A percentile compares a stretch with the other conserved stretches of the same genome.
phyloP scores from a whole-genome alignment of 2,888 invertebrate species.

The Andricus curvator region DNA sequence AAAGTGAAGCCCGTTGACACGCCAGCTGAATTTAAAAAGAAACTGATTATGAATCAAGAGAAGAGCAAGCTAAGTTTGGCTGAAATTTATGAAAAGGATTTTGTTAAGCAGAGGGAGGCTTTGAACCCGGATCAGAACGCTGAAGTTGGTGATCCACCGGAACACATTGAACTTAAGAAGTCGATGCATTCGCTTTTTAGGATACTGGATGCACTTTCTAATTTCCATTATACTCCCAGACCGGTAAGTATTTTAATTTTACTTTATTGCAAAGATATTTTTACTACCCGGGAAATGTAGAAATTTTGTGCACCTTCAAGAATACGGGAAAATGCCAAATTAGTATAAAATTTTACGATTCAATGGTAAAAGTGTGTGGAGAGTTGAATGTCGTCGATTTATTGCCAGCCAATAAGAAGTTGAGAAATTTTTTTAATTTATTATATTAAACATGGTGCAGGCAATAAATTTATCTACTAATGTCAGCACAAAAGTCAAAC shows the following conservation, averaged over 20 bases:
- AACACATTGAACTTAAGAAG: slow-evolving; percentile 88
- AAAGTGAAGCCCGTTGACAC: slow-evolving; percentile 92
- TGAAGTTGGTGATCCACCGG: slow-evolving; percentile 84
- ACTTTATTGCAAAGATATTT: slow-evolving; percentile 4
- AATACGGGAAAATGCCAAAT: too few species aligned
- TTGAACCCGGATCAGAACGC: slow-evolving; percentile 81
- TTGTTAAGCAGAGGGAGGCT: slow-evolving; percentile 84
- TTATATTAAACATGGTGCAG: too few species aligned
- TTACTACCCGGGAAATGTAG: neutral
- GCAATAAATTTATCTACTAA: too few species aligned
- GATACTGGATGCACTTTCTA: slow-evolving; percentile 94
- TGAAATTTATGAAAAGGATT: slow-evolving; percentile 96
- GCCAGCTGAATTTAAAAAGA: slow-evolving; percentile 91
- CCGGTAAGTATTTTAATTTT: slow-evolving; percentile 77
- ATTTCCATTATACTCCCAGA: slow-evolving; percentile 97
- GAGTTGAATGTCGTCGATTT: too few species aligned
- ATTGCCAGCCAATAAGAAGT: too few species aligned
- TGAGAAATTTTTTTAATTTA: too few species aligned
- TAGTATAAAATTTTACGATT: too few species aligned
- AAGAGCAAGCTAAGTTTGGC: slow-evolving; percentile 96
- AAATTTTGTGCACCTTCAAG: too few species aligned
- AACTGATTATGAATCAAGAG: slow-evolving; percentile 92
- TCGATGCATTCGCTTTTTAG: slow-evolving; percentile 88
- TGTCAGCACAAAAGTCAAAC: too few species aligned
- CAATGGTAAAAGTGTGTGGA: too few species aligned